Evolutionary conservation across 2,113 vertebrate genomes (phyloP).

Genomic region (Cephalopholis sonnerati): DNA sequence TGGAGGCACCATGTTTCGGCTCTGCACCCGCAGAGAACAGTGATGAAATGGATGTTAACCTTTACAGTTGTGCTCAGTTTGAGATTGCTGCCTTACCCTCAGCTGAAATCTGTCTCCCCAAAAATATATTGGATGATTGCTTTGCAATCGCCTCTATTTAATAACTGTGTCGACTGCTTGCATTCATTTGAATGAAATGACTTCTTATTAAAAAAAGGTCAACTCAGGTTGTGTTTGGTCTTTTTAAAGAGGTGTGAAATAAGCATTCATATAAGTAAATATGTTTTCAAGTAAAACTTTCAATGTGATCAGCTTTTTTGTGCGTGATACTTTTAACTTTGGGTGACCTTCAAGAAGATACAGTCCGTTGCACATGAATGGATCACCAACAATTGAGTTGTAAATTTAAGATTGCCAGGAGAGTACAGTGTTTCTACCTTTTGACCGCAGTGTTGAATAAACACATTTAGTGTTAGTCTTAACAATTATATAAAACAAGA

Average conservation of each 20-base stretch:
- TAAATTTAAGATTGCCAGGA: background rate
- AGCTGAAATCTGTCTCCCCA: conserved; percentile 53
- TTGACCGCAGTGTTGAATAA: background rate
- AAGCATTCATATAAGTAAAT: background rate
- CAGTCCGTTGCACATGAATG: background rate
- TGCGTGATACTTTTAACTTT: background rate
- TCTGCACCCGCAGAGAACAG: background rate
- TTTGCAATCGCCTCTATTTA: conserved; percentile 82
- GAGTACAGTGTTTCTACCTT: background rate
- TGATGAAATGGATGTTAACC: conserved; percentile 18
- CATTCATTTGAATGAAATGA: conserved; percentile 81
- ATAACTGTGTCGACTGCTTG: conserved; percentile 59
- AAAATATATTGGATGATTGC: conserved; percentile 77
- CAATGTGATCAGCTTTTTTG: background rate
- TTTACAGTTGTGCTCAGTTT: conserved; percentile 35
- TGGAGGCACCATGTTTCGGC: background rate
- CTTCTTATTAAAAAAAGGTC: conserved; percentile 79
- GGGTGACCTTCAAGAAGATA: background rate
- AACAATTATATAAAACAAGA: background rate
- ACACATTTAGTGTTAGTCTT: background rate
- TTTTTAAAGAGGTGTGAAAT: background rate
- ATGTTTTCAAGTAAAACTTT: background rate
- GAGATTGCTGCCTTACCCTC: conserved; percentile 40
- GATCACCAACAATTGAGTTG: background rate
- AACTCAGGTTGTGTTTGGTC: conserved; percentile 28